Evolutionary conservation across 2,113 vertebrate genomes (phyloP), one percentile per base, ranked within the genome.

Genomic region (Grammomys surdaster): DNA sequence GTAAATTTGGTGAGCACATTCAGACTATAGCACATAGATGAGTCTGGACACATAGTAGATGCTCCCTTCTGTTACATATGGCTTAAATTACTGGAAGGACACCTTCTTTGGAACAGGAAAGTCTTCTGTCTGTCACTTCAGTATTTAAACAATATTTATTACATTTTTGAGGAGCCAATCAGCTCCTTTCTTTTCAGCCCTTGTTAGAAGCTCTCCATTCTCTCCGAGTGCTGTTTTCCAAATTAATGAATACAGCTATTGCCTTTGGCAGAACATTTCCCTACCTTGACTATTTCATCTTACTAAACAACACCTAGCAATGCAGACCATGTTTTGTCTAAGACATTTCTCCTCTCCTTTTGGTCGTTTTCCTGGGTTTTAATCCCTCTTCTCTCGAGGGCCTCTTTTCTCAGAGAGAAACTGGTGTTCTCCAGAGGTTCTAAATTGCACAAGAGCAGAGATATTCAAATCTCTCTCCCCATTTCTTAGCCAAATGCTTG

Each of bases 301-400:
- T 60, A 58, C 75, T 51, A 36, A 19, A 7, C 26, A 91, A 43
- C 16, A 65, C 24, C 48, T 90, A 2, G 31, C 93, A 46, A 95
- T 28, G 9, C 31, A 85, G 51, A 22, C 24, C 4, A 13, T 67
- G 0, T 95, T 95, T 94, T 67, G 56, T 87, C 88, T 89, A 81
- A 81, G 73, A 87, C 54, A 51, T 90, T 88, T 95, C 43, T 86
- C 36, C 5, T 69, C 46, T 91, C 87, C 89, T 2, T 93, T 31
- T 13, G 2, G 28, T 96, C 48, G 13, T 54, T 11, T 91, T 81
- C 94, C 69, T 93, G 88, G 85, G 56, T 81, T 87, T 90, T 95
- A 88, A 95, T 93, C 92, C 77, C 33, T 92, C n/a, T 82, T 1
- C 43, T 96, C 16, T 91, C 43, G 81, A 82, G 22, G 73, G 76